A percentile compares a stretch with the other conserved stretches of the same genome.
Evolutionary conservation across 1,140 invertebrate species (phyloP).

Genomic region (Samia ricini): DNA sequence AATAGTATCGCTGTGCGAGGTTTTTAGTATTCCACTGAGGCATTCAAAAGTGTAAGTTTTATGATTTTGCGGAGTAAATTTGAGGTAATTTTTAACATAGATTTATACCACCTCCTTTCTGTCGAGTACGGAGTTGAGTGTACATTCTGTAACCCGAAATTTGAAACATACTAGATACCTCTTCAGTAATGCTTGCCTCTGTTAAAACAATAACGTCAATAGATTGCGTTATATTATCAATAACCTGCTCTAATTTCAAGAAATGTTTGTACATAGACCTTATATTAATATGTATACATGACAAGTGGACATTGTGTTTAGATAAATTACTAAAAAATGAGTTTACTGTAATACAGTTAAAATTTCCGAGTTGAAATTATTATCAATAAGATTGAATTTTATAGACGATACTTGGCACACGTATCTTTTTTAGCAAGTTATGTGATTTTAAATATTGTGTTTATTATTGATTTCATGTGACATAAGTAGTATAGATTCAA

Average conservation of each 20-base stretch:
- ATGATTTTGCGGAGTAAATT: conserved; percentile 23
- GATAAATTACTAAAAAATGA: conserved; percentile 23
- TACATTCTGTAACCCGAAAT: conserved; percentile 37
- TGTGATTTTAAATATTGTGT: background rate
- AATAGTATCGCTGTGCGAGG: conserved; percentile 8
- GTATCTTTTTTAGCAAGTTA: background rate
- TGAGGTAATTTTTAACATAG: conserved; percentile 28
- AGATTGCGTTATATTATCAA: conserved; percentile 21
- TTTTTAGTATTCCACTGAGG: conserved; percentile 26
- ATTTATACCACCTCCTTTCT: conserved; percentile 33
- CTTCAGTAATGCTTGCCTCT: conserved; percentile 31
- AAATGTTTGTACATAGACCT: conserved; percentile 33
- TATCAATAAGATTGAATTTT: conserved; percentile 7
- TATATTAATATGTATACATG: conserved; percentile 31
- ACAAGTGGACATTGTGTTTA: conserved; percentile 12
- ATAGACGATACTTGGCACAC: background rate
- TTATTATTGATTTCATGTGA: background rate
- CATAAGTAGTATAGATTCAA: conserved; percentile 5
- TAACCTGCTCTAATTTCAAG: conserved; percentile 23
- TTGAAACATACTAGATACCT: conserved; percentile 24
- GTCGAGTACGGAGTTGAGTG: conserved; percentile 24
- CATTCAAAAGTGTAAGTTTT: conserved; percentile 9
- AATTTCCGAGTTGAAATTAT: conserved; percentile 22
- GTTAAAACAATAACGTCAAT: conserved; percentile 35
- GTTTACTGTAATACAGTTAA: conserved; percentile 23